Conservation (phyloP, 2,888 invertebrate species). For the Eurytoma californica region DNA sequence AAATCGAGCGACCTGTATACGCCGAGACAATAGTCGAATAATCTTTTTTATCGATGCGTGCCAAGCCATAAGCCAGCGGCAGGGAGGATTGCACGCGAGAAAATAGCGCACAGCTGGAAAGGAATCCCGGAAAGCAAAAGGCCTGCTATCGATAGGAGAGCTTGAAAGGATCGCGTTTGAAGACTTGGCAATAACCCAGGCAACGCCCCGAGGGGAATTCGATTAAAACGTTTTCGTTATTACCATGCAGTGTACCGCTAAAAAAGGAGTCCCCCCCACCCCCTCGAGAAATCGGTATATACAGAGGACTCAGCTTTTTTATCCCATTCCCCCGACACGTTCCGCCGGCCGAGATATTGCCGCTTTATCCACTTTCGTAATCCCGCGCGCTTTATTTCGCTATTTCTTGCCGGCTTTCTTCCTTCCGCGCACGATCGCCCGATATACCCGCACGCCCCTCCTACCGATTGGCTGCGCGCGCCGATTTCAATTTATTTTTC, state of each 20-base stretch:
- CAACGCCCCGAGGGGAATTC: neutral
- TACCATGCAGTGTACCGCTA: neutral
- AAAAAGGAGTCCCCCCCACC: neutral
- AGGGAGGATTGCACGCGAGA: no score
- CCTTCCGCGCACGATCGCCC: neutral
- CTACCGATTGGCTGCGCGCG: neutral
- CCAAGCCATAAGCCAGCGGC: no score
- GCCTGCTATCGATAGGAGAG: no score
- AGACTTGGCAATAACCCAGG: neutral
- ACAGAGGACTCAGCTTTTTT: neutral
- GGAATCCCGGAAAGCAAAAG: no score
- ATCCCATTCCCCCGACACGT: neutral
- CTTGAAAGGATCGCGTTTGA: no score
- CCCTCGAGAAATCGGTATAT: constrained; percentile 28
- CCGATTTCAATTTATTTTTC: no score
- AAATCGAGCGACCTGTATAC: no score
- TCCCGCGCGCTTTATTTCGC: constrained; percentile 37
- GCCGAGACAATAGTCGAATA: no score
- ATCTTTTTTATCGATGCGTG: no score
- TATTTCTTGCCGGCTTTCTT: constrained; percentile 38
- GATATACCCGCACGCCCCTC: neutral
- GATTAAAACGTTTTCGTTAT: constrained; percentile 8
- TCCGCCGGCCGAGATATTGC: constrained; percentile 12
- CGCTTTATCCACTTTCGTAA: constrained; percentile 33
- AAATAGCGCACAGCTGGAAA: no score